phyloP scores from a whole-genome alignment of 2,113 vertebrate species.

The Muntiacus muntjak region DNA sequence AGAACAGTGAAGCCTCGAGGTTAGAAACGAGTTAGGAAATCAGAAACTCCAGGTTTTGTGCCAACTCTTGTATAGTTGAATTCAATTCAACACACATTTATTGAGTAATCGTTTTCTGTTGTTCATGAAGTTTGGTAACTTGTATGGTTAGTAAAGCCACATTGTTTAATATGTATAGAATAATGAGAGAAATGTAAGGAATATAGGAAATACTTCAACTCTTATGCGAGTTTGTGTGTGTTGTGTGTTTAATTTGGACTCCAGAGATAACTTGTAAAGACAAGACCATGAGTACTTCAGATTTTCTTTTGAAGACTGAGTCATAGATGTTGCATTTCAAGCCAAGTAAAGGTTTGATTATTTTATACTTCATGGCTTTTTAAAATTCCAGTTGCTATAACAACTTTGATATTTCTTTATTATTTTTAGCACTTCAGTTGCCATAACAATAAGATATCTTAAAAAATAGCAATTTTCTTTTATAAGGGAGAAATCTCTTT shows the following conservation, averaged over 20 bases:
- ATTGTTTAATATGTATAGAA: background rate
- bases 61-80: background rate
- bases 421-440: slow-evolving; percentile 85
- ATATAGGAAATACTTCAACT: slow-evolving; percentile 13
- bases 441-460: slow-evolving; percentile 85
- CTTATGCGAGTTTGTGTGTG: background rate
- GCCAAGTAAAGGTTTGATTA: slow-evolving; percentile 83
- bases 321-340: slow-evolving; percentile 83
- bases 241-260: slow-evolving; percentile 48
- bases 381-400: slow-evolving; percentile 88
- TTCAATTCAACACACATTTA: background rate
- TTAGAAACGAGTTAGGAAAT: background rate
- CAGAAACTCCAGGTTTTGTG: background rate
- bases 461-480: slow-evolving; percentile 74
- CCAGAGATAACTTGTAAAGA: slow-evolving; percentile 54
- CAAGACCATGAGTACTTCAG: slow-evolving; percentile 66
- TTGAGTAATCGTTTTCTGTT: background rate
- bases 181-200: background rate
- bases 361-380: slow-evolving; percentile 84
- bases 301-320: slow-evolving; percentile 79
- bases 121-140: background rate
- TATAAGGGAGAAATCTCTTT: slow-evolving; percentile 59
- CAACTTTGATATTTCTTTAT: slow-evolving; percentile 87
- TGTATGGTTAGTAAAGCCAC: background rate
- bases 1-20: background rate